phyloP scores from a whole-genome alignment of 2,888 invertebrate genomes.

The Linnaemya tessellans region DNA sequence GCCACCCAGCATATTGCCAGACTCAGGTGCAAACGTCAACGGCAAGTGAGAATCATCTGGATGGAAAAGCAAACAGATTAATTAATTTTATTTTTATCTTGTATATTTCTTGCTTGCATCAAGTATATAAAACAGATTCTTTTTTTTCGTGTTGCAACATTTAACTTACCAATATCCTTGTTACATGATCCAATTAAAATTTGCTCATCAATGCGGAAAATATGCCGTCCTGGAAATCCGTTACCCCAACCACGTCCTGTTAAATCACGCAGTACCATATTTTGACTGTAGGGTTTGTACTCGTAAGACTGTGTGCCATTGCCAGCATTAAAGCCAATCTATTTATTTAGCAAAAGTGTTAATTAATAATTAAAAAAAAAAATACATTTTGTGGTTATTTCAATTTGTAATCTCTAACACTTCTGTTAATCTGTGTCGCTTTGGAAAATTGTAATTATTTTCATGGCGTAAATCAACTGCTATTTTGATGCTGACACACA shows the following conservation, averaged over 20 bases:
- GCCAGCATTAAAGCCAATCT: constrained; percentile 98
- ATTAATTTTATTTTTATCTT: constrained; percentile 15
- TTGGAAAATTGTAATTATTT: too few relatives aligned
- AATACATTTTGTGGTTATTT: constrained; percentile 8
- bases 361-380: not conserved
- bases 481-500: not conserved
- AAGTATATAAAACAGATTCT: not conserved
- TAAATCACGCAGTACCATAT: constrained; percentile 91
- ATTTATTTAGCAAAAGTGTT: constrained; percentile 27
- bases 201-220: constrained; percentile 97
- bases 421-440: too few relatives aligned
- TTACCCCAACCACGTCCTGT: constrained; percentile 94
- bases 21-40: constrained; percentile 95
- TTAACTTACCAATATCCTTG: constrained; percentile 90
- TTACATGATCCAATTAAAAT: constrained; percentile 97
- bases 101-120: constrained; percentile 7
- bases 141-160: not conserved
- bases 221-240: constrained; percentile 94
- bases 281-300: constrained; percentile 95
- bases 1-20: constrained; percentile 98
- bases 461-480: too few relatives aligned
- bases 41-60: constrained; percentile 91
- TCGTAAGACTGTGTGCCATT: constrained; percentile 95
- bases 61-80: constrained; percentile 9
- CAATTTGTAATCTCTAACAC: too few relatives aligned